phyloP scores from a whole-genome alignment of 1,140 invertebrate species.

The Drosophila pseudoananassae region DNA sequence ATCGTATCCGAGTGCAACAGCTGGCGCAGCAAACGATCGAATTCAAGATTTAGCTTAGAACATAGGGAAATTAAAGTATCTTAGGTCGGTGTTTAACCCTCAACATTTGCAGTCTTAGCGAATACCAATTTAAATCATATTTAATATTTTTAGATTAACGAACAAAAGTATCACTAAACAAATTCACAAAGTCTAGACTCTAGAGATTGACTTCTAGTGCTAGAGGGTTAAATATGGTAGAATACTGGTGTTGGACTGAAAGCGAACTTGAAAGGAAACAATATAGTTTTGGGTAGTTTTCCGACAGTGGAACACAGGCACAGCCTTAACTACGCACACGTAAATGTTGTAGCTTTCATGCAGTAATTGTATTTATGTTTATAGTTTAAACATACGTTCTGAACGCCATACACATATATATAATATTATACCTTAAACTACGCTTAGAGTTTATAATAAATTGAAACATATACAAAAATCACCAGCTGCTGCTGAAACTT shows the following conservation, averaged over 20 bases:
- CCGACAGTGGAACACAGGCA: slow-evolving; percentile 45
- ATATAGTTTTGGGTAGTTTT: slow-evolving; percentile 34
- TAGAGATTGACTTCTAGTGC: slow-evolving; percentile 1
- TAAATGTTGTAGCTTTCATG: slow-evolving; percentile 56
- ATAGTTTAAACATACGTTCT: slow-evolving; percentile 61
- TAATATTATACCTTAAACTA: slow-evolving; percentile 56
- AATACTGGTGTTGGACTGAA: slow-evolving; percentile 32
- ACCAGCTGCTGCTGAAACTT: background rate
- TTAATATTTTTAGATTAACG: background rate
- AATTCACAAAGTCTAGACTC: background rate
- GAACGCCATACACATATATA: slow-evolving; percentile 69
- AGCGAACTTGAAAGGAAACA: slow-evolving; percentile 23
- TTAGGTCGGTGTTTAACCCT: slow-evolving; percentile 41
- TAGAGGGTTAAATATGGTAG: slow-evolving; percentile 30
- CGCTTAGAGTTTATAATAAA: slow-evolving; percentile 70
- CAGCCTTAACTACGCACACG: slow-evolving; percentile 61
- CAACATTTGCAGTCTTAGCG: background rate
- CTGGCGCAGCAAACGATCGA: slow-evolving; percentile 65
- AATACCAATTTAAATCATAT: background rate
- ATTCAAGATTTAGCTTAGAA: slow-evolving; percentile 48
- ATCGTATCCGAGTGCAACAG: background rate
- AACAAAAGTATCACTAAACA: background rate
- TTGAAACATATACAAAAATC: slow-evolving; percentile 54
- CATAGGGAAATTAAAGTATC: slow-evolving; percentile 63
- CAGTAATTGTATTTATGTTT: slow-evolving; percentile 73